phyloP scores from a whole-genome alignment of 2,888 invertebrate species.

The Hemithea aestivaria region DNA sequence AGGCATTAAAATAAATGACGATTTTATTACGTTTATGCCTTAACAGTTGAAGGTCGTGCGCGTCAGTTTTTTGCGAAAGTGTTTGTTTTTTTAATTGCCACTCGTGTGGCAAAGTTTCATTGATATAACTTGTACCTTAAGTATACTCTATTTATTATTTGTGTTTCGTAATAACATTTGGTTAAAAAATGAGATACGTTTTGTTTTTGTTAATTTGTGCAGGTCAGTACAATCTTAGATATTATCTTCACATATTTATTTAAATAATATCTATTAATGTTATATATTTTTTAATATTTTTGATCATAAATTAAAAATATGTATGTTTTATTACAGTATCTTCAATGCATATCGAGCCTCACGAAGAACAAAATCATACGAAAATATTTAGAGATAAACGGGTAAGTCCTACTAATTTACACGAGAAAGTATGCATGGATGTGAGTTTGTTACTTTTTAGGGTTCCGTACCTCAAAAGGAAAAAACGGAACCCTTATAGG shows the following conservation, averaged over 20 bases:
- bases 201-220: slow-evolving; percentile 7
- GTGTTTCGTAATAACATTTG: too few relatives aligned
- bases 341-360: slow-evolving; percentile 1
- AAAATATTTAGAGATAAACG: slow-evolving; percentile 1
- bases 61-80: slow-evolving; percentile 1
- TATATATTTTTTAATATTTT: background rate
- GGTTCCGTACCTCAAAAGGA: too few relatives aligned
- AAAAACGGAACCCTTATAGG: too few relatives aligned
- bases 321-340: slow-evolving; percentile 3
- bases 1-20: background rate
- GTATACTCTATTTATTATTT: too few relatives aligned
- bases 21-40: slow-evolving; percentile 2
- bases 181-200: slow-evolving; percentile 7
- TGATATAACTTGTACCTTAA: too few relatives aligned
- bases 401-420: background rate
- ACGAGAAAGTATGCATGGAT: too few relatives aligned
- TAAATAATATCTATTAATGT: too few relatives aligned
- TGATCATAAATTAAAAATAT: background rate
- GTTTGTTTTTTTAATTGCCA: background rate
- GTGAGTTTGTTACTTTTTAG: too few relatives aligned
- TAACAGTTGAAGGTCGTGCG: slow-evolving; percentile 3
- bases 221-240: slow-evolving; percentile 10
- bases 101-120: background rate
- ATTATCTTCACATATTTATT: background rate
- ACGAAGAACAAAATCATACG: background rate